phyloP scores from a whole-genome alignment of 2,797 vertebrate genomes.

The Sebastes trivittatus region DNA sequence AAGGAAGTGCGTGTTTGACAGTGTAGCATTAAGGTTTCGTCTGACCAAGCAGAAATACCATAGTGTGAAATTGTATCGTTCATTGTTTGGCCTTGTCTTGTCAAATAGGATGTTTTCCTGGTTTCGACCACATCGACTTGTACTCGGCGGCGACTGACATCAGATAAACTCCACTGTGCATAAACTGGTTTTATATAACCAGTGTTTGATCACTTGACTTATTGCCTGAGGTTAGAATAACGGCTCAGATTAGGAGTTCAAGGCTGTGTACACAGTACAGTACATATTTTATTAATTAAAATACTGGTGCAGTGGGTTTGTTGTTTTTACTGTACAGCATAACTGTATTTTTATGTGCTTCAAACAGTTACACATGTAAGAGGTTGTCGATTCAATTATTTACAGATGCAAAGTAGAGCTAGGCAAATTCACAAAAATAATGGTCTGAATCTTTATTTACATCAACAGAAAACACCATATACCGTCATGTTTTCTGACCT shows the following conservation, averaged over 20 bases:
- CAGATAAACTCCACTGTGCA: conserved; percentile 30
- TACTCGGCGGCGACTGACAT: conserved; percentile 47
- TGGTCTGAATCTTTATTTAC: neutral
- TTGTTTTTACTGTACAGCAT: neutral
- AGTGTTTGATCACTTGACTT: conserved; percentile 49
- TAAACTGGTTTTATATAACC: conserved; percentile 47
- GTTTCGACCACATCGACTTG: conserved; percentile 58
- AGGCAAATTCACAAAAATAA: neutral
- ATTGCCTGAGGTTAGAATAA: conserved; percentile 47
- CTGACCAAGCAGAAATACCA: conserved; percentile 53
- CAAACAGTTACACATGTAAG: neutral
- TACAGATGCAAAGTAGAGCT: neutral
- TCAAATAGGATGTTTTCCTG: conserved; percentile 57
- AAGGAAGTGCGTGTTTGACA: conserved; percentile 55
- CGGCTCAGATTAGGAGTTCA: conserved; percentile 39
- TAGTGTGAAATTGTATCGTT: conserved; percentile 48
- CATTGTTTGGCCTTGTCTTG: conserved; percentile 75
- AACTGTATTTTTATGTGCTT: neutral
- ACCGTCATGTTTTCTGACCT: neutral
- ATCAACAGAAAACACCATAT: neutral
- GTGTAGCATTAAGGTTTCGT: conserved; percentile 59
- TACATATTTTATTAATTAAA: conserved; percentile 29
- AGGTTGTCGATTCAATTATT: neutral
- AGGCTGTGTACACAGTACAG: conserved; percentile 29
- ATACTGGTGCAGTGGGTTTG: neutral